Conservation (phyloP, 1,140 invertebrate genomes). For the Lanistes nyassanus region DNA sequence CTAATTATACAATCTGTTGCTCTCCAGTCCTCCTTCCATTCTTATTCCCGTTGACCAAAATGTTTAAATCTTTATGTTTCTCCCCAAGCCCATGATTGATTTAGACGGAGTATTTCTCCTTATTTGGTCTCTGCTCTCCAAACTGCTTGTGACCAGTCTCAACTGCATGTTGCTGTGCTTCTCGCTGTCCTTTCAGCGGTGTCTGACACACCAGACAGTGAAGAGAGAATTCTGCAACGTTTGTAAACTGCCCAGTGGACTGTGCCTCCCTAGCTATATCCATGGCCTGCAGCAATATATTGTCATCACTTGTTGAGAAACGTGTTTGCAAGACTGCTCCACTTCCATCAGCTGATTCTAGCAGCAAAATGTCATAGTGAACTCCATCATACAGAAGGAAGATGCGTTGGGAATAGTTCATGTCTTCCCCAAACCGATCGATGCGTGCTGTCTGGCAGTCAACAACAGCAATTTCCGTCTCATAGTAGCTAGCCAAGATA, state of each 20-base stretch:
- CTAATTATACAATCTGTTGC: too few species aligned
- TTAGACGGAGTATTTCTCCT: too few species aligned
- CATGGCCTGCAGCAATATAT: constrained; percentile 80
- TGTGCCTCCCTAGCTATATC: constrained; percentile 88
- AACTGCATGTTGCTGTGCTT: constrained; percentile 86
- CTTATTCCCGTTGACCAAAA: too few species aligned
- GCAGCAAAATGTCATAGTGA: constrained; percentile 93
- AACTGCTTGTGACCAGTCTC: constrained; percentile 87
- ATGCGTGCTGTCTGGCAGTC: constrained; percentile 90
- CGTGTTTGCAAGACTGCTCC: constrained; percentile 71
- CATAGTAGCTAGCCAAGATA: constrained; percentile 88
- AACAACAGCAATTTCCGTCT: constrained; percentile 92
- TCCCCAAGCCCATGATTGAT: too few species aligned
- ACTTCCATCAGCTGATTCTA: constrained; percentile 74
- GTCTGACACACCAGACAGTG: constrained; percentile 83
- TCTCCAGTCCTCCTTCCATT: too few species aligned
- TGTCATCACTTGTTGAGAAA: constrained; percentile 80
- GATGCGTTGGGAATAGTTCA: constrained; percentile 83
- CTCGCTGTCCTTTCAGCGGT: constrained; percentile 78
- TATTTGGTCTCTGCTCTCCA: constrained; percentile 73
- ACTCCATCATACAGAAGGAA: constrained; percentile 96
- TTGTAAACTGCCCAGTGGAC: constrained; percentile 87
- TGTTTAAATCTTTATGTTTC: too few species aligned
- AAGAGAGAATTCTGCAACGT: constrained; percentile 86
- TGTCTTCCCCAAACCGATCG: constrained; percentile 94